These are phyloP conservation scores for Apis mellifera DNA, from an alignment of 1,140 invertebrate genomes.

Conservation along the genomic window Amel_HAv3.1 CM009940.2:10895001-10895500, in stretches of 20 bases:
- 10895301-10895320: not conserved
- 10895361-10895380: no score
- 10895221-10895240: constrained; percentile 53
- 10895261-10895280: constrained; percentile 57
- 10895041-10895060: constrained; percentile 65
- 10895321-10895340: constrained; percentile 24
- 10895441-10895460: no score
- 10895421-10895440: constrained; percentile 5
- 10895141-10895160: constrained; percentile 43
- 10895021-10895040: constrained; percentile 68
- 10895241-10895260: constrained; percentile 57
- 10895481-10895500: not conserved
- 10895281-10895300: constrained; percentile 14
- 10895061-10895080: constrained; percentile 71
- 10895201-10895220: constrained; percentile 62
- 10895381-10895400: constrained; percentile 57
- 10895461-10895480: not conserved
- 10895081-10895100: constrained; percentile 76
- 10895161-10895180: constrained; percentile 7
- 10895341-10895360: no score
- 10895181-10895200: constrained; percentile 33
- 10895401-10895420: constrained; percentile 62
- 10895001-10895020: constrained; percentile 81
- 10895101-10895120: constrained; percentile 67
- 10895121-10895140: constrained; percentile 54